Percentiles rank a stretch among this genome's conserved stretches.
Evolutionary conservation across 1,140 invertebrate species (phyloP).

Genomic region (Neelides sp.): DNA sequence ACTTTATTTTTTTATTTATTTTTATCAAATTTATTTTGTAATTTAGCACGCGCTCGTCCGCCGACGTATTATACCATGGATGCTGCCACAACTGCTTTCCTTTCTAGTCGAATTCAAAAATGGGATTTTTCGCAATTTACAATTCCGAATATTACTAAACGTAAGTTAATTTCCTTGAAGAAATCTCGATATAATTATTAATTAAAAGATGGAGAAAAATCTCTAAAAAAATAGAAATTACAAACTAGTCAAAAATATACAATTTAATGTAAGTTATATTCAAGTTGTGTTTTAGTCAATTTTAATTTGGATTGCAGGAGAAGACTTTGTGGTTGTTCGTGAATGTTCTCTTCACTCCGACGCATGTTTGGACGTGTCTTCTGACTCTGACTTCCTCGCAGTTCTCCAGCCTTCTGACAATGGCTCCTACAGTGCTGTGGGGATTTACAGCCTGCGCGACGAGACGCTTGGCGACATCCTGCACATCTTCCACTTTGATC

Average conservation of each 20-base stretch:
- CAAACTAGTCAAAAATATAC: too few species aligned
- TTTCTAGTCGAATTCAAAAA: constrained; percentile 29
- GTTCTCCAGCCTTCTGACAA: constrained; percentile 27
- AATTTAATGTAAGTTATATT: too few species aligned
- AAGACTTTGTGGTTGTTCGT: constrained; percentile 18
- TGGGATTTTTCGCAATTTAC: constrained; percentile 29
- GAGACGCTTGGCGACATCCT: constrained; percentile 26
- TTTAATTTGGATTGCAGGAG: constrained; percentile 2
- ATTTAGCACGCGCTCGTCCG: constrained; percentile 21
- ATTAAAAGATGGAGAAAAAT: too few species aligned
- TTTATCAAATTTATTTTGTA: background rate
- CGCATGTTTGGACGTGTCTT: constrained; percentile 23
- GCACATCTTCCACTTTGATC: constrained; percentile 29
- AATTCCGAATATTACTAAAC: constrained; percentile 24
- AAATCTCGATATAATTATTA: too few species aligned
- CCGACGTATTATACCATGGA: constrained; percentile 29
- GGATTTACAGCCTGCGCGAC: constrained; percentile 27
- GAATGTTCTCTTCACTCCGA: constrained; percentile 30
- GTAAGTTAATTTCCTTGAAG: constrained; percentile 12
- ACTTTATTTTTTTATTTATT: background rate
- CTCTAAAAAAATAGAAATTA: too few species aligned
- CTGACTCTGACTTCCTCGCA: constrained; percentile 26
- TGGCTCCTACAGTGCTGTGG: constrained; percentile 27
- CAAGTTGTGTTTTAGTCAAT: too few species aligned
- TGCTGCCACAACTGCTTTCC: constrained; percentile 30